phyloP scores from a whole-genome alignment of 2,797 vertebrate genomes.

The Sciurus vulgaris region DNA sequence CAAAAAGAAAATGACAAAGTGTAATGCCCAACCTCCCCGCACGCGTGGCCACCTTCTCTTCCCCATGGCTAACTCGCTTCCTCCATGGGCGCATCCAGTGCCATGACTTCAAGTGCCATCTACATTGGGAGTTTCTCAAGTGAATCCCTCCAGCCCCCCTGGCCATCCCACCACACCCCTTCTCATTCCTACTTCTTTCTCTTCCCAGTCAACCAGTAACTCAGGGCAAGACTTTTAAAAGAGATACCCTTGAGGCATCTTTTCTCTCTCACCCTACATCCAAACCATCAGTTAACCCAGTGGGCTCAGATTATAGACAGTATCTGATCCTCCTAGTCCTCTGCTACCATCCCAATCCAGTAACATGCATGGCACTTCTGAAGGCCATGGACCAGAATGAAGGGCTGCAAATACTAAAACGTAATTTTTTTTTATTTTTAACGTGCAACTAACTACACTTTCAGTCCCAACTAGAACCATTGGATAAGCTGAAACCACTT shows the following conservation, averaged over 20 bases:
- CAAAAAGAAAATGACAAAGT: neutral
- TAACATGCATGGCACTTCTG: neutral
- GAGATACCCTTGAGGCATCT: neutral
- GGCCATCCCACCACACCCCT: neutral
- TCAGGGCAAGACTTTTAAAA: neutral
- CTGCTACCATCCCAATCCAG: neutral
- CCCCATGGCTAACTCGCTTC: neutral
- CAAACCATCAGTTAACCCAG: neutral
- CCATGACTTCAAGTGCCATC: neutral
- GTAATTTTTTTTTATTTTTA: neutral
- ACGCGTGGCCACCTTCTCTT: neutral
- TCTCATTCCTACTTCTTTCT: neutral
- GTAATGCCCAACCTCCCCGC: fast-evolving
- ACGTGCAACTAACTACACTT: neutral
- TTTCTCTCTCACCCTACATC: neutral
- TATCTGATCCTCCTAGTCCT: neutral
- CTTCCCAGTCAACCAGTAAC: neutral
- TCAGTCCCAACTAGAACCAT: neutral
- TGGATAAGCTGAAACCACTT: neutral
- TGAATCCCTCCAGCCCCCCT: fast-evolving
- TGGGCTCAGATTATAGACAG: neutral
- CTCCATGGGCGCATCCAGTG: neutral
- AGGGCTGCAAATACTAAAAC: neutral
- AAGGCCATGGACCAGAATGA: neutral
- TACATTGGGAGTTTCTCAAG: neutral